Base-by-base conservation (phyloP, 92 coral and sea anemone species). In the Ricordea florida region DNA sequence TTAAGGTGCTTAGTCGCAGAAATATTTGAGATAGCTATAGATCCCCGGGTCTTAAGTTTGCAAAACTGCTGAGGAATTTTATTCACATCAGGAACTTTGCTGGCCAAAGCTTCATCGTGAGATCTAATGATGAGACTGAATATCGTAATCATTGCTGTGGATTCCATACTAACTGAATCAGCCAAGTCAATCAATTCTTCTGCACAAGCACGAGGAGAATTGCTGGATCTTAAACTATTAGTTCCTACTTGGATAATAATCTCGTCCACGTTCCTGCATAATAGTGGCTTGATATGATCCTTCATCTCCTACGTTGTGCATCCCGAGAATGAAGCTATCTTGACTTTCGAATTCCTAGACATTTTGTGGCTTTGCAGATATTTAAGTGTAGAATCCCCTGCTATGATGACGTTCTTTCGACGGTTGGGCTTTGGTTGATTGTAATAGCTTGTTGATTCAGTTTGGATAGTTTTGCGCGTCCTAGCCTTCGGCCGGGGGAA, bases 281-380 rank as follows among this genome's bases (percentile, higher is more conserved):
- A 43, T 27, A 76, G 55, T 57, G 89, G 84, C 56, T 76, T 84
- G 66, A 84, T 60, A 47, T 82, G 88, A 50, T 74, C 71, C 9
- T 46, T 23, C 82, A 82, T 73, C 53, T 73, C 82, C 37, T 8
- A 41, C 21, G 71, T 79, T 51, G 83, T 22, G 56, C 74, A 77
- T 35, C 74, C 83, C 33, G 74, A 66, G 30, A 64, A 61, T 3
- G 72, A 24, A 11, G 81, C 0, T 10, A 78, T 35, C 35, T 78
- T 66, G 28, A 53, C 75, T 78, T 65, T 55, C 29, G 49, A 60
- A 36, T 33, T 31, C 52, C 29, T 57, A 0, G 76, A 78, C 72
- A 74, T 74, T 60, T 74, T 74, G 62, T 74, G 56, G 23, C 62
- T 66, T 42, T 61, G 60, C 11, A 74, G 52, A 41, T 77, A 8